A percentile compares a stretch with the other conserved stretches of the same genome.
These are phyloP conservation scores for Sebastes minor DNA, from an alignment of 2,797 vertebrate genomes.

Conservation along the genomic window DNA sequence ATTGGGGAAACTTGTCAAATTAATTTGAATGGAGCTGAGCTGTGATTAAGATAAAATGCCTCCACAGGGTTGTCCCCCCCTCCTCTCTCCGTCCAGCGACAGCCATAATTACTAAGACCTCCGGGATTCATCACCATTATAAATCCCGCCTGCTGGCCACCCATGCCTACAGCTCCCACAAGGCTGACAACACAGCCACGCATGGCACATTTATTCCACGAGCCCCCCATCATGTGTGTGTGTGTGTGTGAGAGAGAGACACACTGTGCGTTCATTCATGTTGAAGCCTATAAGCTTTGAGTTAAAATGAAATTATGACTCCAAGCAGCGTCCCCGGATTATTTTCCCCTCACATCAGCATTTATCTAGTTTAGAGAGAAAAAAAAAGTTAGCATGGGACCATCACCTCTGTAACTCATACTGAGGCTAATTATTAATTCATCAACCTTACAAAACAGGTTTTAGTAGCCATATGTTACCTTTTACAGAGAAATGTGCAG, in stretches of 20 bases:
- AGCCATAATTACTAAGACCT: constrained; percentile 81
- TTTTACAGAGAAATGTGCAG: neutral
- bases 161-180: constrained; percentile 62
- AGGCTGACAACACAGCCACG: constrained; percentile 58
- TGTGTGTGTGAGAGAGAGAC: neutral
- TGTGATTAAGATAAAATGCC: constrained; percentile 85
- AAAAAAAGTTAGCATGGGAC: constrained; percentile 21
- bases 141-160: constrained; percentile 81
- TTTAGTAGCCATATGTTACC: neutral
- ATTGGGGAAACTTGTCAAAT: constrained; percentile 83
- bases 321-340: constrained; percentile 37
- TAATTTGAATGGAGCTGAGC: constrained; percentile 82
- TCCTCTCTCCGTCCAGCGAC: constrained; percentile 67
- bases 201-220: constrained; percentile 59
- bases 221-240: neutral
- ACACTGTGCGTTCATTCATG: constrained; percentile 45
- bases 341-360: constrained; percentile 13
- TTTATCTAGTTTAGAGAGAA: constrained; percentile 23
- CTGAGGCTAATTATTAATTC: constrained; percentile 23
- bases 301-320: constrained; percentile 52
- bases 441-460: constrained; percentile 15
- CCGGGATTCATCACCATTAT: constrained; percentile 81
- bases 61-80: constrained; percentile 54
- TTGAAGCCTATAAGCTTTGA: constrained; percentile 45
- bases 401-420: constrained; percentile 20